Conservation (phyloP, 2,797 vertebrate species). For the Trematomus bernacchii region DNA sequence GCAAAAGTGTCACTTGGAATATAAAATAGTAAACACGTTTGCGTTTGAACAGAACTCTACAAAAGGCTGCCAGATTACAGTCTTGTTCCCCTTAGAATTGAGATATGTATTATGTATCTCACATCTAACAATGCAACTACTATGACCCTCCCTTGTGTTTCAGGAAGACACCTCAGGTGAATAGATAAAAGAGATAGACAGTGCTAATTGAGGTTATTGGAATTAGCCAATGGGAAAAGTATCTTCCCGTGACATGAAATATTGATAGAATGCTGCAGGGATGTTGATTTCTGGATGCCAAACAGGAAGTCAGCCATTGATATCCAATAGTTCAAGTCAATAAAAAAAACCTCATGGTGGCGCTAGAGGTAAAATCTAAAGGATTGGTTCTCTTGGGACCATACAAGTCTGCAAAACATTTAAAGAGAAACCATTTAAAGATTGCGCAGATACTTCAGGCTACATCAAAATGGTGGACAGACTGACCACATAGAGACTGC, state of each 20-base stretch:
- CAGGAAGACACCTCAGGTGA: background rate
- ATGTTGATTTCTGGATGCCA: too few relatives aligned
- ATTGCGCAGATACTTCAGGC: background rate
- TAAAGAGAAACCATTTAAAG: background rate
- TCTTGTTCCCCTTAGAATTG: slow-evolving; percentile 5
- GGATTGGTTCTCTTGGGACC: background rate
- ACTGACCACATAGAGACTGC: fast-evolving
- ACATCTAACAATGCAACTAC: background rate
- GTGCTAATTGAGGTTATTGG: background rate
- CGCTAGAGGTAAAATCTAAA: too few relatives aligned
- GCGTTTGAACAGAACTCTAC: slow-evolving; percentile 23
- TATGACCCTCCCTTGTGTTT: background rate
- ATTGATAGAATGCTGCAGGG: background rate
- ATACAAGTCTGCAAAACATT: background rate
- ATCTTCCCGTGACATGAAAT: background rate
- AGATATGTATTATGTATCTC: slow-evolving; percentile 13
- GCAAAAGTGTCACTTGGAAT: slow-evolving; percentile 5
- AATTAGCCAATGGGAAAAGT: slow-evolving; percentile 1
- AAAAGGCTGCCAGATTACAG: slow-evolving; percentile 34
- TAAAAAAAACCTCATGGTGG: background rate
- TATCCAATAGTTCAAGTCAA: background rate
- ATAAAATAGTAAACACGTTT: slow-evolving; percentile 21
- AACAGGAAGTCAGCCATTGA: too few relatives aligned
- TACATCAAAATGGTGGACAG: background rate
- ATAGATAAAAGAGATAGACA: slow-evolving; percentile 3